Percentiles rank a stretch among this genome's conserved stretches.
Conservation (phyloP, 2,888 invertebrate species). For the Pycnomerus fuliginosus region DNA sequence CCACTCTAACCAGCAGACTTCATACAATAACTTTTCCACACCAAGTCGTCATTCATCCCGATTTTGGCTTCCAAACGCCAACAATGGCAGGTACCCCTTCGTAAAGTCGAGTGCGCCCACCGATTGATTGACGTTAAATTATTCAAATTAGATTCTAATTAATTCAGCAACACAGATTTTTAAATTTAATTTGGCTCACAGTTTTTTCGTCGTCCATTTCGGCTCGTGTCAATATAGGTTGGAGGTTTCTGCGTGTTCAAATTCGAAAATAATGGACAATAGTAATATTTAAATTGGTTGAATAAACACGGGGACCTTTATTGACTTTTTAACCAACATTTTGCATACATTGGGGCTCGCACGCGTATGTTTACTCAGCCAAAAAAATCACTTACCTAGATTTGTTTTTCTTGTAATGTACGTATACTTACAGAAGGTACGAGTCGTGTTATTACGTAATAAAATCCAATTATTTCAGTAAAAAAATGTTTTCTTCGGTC, state of each 20-base stretch:
- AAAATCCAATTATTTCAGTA: not conserved
- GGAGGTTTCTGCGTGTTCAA: conserved; percentile 23
- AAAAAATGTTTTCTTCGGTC: too few relatives aligned
- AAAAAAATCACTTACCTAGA: too few relatives aligned
- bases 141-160: conserved; percentile 30
- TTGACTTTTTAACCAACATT: conserved; percentile 38
- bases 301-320: conserved; percentile 38
- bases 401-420: too few relatives aligned
- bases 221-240: conserved; percentile 24
- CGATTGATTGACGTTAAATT: conserved; percentile 28
- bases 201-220: not conserved
- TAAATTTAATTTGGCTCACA: conserved; percentile 10
- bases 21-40: not conserved
- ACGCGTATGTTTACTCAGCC: too few relatives aligned
- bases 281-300: conserved; percentile 36
- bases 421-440: too few relatives aligned
- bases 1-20: conserved; percentile 16
- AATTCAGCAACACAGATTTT: conserved; percentile 19
- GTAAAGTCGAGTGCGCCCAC: conserved; percentile 6
- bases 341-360: conserved; percentile 30
- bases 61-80: not conserved
- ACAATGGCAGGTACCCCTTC: not conserved
- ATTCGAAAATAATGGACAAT: conserved; percentile 41
- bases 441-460: not conserved
- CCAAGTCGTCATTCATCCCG: conserved; percentile 1